Conservation (phyloP, 2,797 vertebrate species). For the Silurus aristotelis region DNA sequence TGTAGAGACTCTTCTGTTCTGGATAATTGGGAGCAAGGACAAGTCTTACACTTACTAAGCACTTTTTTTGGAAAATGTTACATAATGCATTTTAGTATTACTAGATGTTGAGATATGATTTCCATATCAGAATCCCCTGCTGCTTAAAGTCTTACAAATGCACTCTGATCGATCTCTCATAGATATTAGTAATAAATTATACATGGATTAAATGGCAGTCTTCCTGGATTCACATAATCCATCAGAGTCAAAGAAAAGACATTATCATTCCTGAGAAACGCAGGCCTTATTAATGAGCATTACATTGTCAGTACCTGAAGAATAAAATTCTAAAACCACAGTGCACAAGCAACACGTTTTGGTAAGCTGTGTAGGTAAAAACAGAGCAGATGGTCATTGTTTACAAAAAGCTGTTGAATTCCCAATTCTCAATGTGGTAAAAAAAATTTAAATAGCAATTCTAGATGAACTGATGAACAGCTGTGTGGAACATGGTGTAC, state of each 20-base stretch:
- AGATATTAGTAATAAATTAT: conserved; percentile 23
- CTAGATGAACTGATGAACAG: not conserved
- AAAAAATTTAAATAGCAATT: not conserved
- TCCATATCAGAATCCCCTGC: not conserved
- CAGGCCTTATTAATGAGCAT: conserved; percentile 33
- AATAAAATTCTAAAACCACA: conserved; percentile 22
- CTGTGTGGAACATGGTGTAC: not conserved
- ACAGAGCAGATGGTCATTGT: not conserved
- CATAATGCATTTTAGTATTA: not conserved
- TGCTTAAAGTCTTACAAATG: conserved; percentile 13
- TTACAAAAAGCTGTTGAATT: not conserved
- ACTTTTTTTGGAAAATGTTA: not conserved
- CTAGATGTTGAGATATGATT: conserved; percentile 5
- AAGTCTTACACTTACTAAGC: not conserved
- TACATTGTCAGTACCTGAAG: conserved; percentile 5
- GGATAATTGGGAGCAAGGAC: conserved; percentile 1
- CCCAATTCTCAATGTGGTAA: not conserved
- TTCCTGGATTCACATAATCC: conserved; percentile 17
- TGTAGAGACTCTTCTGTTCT: not conserved
- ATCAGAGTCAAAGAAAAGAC: conserved; percentile 10
- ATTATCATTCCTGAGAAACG: conserved; percentile 41
- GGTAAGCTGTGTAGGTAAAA: not conserved
- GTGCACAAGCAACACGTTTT: not conserved
- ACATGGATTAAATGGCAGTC: conserved; percentile 8
- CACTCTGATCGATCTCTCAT: conserved; percentile 29